These are phyloP conservation scores for Macrosteles quadrilineatus DNA, from an alignment of 1,140 invertebrate genomes.

Conservation along the genomic window DNA sequence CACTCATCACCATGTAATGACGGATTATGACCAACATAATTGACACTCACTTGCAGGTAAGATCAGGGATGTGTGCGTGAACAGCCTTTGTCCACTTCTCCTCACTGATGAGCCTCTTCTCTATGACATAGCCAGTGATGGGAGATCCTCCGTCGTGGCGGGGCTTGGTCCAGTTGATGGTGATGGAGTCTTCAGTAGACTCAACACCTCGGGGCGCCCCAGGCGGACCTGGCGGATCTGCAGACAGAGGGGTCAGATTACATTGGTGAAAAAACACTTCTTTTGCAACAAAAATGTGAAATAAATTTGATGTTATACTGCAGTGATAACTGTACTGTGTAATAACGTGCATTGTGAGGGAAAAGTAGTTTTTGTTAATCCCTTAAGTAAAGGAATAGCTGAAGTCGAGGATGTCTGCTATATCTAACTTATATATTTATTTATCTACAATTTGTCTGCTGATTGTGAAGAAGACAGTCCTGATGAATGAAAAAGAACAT, in stretches of 20 bases:
- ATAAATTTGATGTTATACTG: not conserved
- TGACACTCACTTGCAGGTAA: constrained; percentile 63
- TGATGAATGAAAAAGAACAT: too few relatives aligned
- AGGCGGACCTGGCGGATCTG: constrained; percentile 85
- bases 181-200: constrained; percentile 91
- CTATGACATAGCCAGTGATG: constrained; percentile 89
- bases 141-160: constrained; percentile 90
- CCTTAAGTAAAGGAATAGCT: too few relatives aligned
- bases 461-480: too few relatives aligned
- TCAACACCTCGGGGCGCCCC: constrained; percentile 84
- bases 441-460: too few relatives aligned
- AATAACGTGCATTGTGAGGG: not conserved
- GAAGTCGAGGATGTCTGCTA: too few relatives aligned
- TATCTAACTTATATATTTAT: too few relatives aligned
- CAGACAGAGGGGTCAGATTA: constrained; percentile 36
- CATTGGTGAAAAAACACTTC: constrained; percentile 9
- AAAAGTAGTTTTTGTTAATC: too few relatives aligned
- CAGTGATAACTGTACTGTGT: too few relatives aligned
- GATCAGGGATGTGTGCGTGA: constrained; percentile 78
- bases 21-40: too few relatives aligned
- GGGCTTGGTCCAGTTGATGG: constrained; percentile 90
- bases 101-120: constrained; percentile 86
- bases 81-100: constrained; percentile 90
- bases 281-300: not conserved
- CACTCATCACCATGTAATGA: too few relatives aligned